Evolutionary conservation across 2,113 vertebrate species (phyloP), one percentile per base, ranked within the genome.

Genomic region (Clarias batrachus): DNA sequence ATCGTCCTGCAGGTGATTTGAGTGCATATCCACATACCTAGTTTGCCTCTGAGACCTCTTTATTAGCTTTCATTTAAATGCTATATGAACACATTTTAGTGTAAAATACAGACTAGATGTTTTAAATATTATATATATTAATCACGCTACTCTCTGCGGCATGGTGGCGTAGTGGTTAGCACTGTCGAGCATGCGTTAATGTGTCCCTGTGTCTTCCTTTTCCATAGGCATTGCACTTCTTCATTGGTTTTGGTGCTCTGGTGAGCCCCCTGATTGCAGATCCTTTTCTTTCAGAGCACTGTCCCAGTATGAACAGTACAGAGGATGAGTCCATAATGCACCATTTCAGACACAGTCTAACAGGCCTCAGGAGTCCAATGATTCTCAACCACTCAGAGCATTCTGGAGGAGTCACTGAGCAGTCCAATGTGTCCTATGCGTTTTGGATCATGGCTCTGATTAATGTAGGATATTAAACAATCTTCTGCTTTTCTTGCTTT

Each of bases 401-500:
- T 19, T 56, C 84, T 25, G 84, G 9, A 3, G 92, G 92, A 23
- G 92, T 89, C 0, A 71, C 91, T 80, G 92, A 93, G 68, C 94
- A 95, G 63, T 96, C 96, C 0, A 95, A 17, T 0, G 96, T 99
- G 85, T 97, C 96, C 78, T 98, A 96, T 0, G 98, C 98, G 89
- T 99, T 99, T 95, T 99, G 97, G 98, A 99, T 99, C 94, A 99
- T 99, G 97, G 97, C 98, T 17, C 90, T 97, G 65, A 98, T 99
- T 92, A 99, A 99, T 0, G 98, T 99, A 88, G 96, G 96, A 90
- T 66, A 62, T 33, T 33, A 52, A 27, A 17, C 6, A 3, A n/a
- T 52, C 6, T 16, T 19, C 60, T 6, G 27, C n/a, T 33, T 57
- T 4, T 27, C 33, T 57, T 56, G 60, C 23, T 48, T 76, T 1